Percentiles rank a stretch among this genome's conserved stretches.
phyloP scores from a whole-genome alignment of 2,888 invertebrate genomes.

The Calameuta filiformis region DNA sequence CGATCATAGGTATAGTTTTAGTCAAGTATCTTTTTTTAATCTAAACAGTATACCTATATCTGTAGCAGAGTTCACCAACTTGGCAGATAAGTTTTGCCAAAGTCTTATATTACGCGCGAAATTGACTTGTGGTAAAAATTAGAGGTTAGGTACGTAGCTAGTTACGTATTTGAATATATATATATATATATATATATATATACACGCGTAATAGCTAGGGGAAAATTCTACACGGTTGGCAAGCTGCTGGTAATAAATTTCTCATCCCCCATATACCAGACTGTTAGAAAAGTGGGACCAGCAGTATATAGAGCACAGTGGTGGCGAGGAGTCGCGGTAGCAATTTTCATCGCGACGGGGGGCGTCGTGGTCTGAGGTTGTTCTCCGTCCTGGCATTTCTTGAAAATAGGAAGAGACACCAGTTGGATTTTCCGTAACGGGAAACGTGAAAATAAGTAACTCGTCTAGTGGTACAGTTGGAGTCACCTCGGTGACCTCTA shows the following conservation, averaged over 20 bases:
- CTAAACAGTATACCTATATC: too few relatives aligned
- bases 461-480: not conserved
- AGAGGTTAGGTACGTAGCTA: too few relatives aligned
- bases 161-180: too few relatives aligned
- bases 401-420: not conserved
- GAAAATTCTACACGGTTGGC: not conserved
- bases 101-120: too few relatives aligned
- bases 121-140: too few relatives aligned
- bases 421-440: not conserved
- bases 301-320: too few relatives aligned
- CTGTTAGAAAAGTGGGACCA: not conserved
- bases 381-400: not conserved
- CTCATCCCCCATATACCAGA: not conserved
- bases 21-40: too few relatives aligned
- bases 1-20: too few relatives aligned
- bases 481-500: too few relatives aligned
- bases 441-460: constrained; percentile 3
- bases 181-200: not conserved
- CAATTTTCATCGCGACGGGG: not conserved
- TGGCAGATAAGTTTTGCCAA: too few relatives aligned
- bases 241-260: constrained; percentile 2
- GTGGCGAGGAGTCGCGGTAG: too few relatives aligned
- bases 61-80: too few relatives aligned
- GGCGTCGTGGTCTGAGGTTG: not conserved
- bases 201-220: not conserved